These are phyloP conservation scores for Nowickia ferox DNA, from an alignment of 2,888 invertebrate genomes.

Conservation along the genomic window DNA sequence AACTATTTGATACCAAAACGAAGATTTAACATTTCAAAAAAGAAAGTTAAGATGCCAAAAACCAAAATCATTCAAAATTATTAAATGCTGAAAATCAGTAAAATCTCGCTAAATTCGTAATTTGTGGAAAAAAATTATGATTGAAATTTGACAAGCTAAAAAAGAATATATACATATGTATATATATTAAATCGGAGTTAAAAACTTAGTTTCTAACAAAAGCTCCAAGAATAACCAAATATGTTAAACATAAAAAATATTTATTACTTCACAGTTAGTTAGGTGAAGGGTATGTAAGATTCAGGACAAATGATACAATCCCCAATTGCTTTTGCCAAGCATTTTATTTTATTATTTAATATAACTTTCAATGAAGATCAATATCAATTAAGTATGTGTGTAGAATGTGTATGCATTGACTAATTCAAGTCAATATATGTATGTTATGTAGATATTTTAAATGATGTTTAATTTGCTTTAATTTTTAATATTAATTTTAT, in stretches of 20 bases:
- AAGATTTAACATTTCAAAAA: no score
- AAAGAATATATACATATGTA: no score
- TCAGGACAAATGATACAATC: background rate
- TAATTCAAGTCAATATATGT: no score
- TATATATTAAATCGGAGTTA: background rate
- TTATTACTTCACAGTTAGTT: background rate
- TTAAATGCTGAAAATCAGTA: background rate
- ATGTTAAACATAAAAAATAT: background rate
- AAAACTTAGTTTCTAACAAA: background rate
- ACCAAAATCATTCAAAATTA: no score
- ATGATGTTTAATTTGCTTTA: background rate
- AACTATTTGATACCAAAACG: no score
- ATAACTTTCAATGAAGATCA: background rate
- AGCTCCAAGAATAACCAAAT: background rate
- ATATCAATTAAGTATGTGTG: no score
- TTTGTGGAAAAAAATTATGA: background rate
- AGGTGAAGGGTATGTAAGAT: background rate
- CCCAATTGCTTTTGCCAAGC: background rate
- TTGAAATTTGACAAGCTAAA: no score
- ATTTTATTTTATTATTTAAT: constrained; percentile 16
- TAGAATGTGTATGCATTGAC: no score
- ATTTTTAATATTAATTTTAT: background rate
- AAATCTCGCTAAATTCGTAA: background rate
- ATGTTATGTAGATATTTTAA: no score
- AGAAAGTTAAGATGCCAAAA: no score